Base-by-base conservation (phyloP, 2,113 vertebrate genomes). In the Stictonetta naevosa region DNA sequence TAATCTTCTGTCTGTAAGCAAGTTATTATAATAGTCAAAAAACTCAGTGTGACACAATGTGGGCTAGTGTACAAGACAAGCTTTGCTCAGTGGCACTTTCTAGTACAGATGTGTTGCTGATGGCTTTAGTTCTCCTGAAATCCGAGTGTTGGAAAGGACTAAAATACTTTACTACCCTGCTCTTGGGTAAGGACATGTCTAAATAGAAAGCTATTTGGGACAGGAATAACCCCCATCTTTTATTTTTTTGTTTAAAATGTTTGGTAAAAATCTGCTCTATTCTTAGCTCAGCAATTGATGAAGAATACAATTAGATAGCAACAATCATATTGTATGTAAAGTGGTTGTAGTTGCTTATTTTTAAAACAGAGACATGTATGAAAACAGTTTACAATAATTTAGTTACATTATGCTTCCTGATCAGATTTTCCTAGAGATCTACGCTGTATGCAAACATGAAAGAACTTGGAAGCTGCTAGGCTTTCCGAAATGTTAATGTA, bases 401-500 rank as follows among this genome's bases (percentile, higher is more conserved):
- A 64, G 29, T 52, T 83, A 29, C 3, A 1, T 31, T 76, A 19
- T 58, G 55, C 40, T 81, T 81, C 52, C 73, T 75, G 40, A 40
- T 67, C 40, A 53, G 59, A 22, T 66, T 78, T 91, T 95, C 46
- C 55, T 71, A 3, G 40, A 66, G 36, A 53, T 74, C 52, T 67
- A 73, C 58, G 40, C 64, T 83, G 46, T 86, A 2, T 77, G 68
- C 72, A 88, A 90, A 92, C 44, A 69, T 23, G 69, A 60, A 90
- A 79, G 71, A 88, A 86, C 55, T 77, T 92, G 92, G 67, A 95
- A 80, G 55, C 31, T 1, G 3, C 58, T 58, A 62, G 69, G 55
- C 44, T 76, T 80, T 88, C 59, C 28, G 53, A 90, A 95, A 92
- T 79, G 48, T 69, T 83, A 88, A 52, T 53, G 42, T 79, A 90